A percentile compares a stretch with the other conserved stretches of the same genome.
These are phyloP conservation scores for Botia almorhae DNA, from an alignment of 2,797 vertebrate genomes.

Conservation along the genomic window DNA sequence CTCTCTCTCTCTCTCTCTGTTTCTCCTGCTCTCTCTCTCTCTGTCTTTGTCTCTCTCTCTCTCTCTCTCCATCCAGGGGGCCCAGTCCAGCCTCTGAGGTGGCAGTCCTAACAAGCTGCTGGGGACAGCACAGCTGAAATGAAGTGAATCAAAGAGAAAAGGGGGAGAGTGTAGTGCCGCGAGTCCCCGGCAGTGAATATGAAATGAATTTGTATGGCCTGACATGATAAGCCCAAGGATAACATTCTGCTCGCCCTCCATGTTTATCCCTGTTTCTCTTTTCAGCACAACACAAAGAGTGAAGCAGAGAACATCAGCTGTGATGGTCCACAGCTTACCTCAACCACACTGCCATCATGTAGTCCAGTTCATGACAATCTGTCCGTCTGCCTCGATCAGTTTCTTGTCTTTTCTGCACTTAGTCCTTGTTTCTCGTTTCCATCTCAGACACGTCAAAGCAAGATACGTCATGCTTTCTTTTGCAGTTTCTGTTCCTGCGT, in stretches of 20 bases:
- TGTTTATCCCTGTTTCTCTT: constrained; percentile 48
- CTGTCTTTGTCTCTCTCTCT: not conserved
- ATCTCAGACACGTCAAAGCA: constrained; percentile 61
- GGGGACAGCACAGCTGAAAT: constrained; percentile 77
- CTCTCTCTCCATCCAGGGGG: constrained; percentile 75
- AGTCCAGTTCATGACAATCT: not conserved
- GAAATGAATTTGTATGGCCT: constrained; percentile 81
- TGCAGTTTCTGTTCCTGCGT: constrained; percentile 57
- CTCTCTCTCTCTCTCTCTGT: not conserved
- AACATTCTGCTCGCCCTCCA: constrained; percentile 66
- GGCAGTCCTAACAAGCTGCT: constrained; percentile 85
- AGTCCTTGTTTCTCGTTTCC: constrained; percentile 62
- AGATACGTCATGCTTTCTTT: constrained; percentile 67
- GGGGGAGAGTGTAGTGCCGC: constrained; percentile 66
- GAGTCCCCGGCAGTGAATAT: constrained; percentile 82
- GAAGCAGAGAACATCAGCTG: constrained; percentile 34
- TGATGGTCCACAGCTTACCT: not conserved
- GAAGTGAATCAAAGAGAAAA: constrained; percentile 85
- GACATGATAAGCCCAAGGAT: constrained; percentile 80
- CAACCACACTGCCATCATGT: not conserved
- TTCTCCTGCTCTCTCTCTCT: not conserved
- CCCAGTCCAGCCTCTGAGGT: constrained; percentile 77
- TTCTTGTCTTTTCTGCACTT: constrained; percentile 53
- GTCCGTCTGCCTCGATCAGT: constrained; percentile 57
- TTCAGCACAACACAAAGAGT: constrained; percentile 64